Base-by-base conservation (phyloP, 2,888 invertebrate genomes). In the Drosophila yooni region DNA sequence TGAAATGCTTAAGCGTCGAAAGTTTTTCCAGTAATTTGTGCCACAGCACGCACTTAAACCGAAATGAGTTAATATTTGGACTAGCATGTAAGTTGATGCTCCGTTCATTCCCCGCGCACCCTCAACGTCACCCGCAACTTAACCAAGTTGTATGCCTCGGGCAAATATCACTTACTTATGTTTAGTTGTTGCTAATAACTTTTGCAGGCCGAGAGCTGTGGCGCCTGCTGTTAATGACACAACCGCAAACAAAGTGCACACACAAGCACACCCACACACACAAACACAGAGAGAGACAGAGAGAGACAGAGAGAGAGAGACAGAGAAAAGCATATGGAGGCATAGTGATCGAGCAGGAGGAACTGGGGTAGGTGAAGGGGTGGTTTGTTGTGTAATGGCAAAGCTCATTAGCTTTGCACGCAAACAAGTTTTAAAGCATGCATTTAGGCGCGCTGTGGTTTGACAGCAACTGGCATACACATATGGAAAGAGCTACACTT, bases 181-280 rank as follows among this genome's bases (percentile, higher is more conserved):
- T 78, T 82, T 80, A 88, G 90, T 81, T 88, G 88, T 82, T 84
- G 83, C 88, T 76, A 84, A 90, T 87, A 90, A 88, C 82, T 88
- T 81, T 74, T 88, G 75, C 75, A 76, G 81, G 76, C 83, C 80
- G 70, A 72, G 74, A 70, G 70, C 70, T 87, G 81, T 76, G 85
- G 90, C 81, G 86, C 87, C 90, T 90, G 88, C 88, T 88, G 88
- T 89, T 88, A 88, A 88, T 88, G 88, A 88, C 91, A 88, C 86
- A 90, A 85, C 91, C 88, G 88, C 91, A 88, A 88, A 88, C 91
- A 88, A 88, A 88, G 91, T 90, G 83, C 86, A 82, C 77, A 81
- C 70, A 68, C 70, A 68, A 59, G 53, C 63, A 67, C 54, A 54
- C 54, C 64, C 43, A 64, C 70, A 40, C 58, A 43, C 58, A 68